Conservation (phyloP, 1,140 invertebrate species). For the Amphibalanus amphitrite region DNA sequence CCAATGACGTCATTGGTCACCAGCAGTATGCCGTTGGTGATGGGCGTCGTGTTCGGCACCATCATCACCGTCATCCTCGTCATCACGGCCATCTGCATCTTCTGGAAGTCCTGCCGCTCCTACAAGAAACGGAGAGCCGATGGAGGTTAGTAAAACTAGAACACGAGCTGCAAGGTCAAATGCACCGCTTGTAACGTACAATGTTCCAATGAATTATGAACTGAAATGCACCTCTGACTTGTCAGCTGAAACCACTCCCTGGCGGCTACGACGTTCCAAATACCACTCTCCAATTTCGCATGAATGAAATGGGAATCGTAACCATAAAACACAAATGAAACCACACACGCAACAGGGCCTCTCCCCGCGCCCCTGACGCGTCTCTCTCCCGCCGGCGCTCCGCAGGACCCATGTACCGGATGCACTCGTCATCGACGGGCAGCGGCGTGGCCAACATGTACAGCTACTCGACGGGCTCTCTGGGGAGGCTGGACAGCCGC, state of each 20-base stretch:
- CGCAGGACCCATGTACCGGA: slow-evolving; percentile 15
- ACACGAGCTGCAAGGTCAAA: background rate
- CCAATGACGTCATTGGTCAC: too few relatives aligned
- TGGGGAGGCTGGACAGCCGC: background rate
- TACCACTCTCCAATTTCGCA: background rate
- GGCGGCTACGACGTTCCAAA: too few relatives aligned
- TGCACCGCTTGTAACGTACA: background rate
- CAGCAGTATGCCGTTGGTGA: slow-evolving; percentile 23
- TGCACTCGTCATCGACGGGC: slow-evolving; percentile 22
- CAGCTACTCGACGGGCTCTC: slow-evolving; percentile 18
- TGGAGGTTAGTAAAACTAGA: slow-evolving; percentile 17
- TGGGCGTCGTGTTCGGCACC: slow-evolving; percentile 23
- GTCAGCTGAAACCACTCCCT: slow-evolving; percentile 6
- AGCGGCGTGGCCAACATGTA: slow-evolving; percentile 24
- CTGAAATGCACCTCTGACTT: background rate
- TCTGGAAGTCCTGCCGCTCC: slow-evolving; percentile 23
- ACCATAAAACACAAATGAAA: background rate
- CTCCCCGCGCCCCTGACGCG: too few relatives aligned
- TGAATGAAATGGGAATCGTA: background rate
- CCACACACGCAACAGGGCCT: too few relatives aligned
- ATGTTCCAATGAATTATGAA: background rate
- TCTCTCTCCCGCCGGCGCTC: background rate
- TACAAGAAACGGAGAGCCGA: slow-evolving; percentile 22
- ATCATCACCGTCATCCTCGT: slow-evolving; percentile 22
- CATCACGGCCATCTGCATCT: slow-evolving; percentile 22